Conservation (phyloP, 1,140 invertebrate species). For the Macrobrachium rosenbergii region DNA sequence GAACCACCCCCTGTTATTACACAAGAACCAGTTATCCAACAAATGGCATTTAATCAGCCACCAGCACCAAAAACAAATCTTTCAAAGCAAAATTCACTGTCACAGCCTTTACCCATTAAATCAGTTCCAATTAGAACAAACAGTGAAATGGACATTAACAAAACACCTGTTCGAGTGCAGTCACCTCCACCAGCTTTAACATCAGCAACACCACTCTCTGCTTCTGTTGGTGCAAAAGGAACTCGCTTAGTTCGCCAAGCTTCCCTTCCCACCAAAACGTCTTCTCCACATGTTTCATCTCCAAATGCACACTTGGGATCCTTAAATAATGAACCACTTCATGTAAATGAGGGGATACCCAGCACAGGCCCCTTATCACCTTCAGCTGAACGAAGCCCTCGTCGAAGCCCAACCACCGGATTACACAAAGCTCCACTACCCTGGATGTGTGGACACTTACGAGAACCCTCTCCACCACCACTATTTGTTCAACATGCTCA, state of each 20-base stretch:
- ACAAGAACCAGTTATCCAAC: constrained; percentile 9
- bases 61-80: constrained; percentile 28
- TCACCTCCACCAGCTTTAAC: constrained; percentile 35
- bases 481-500: constrained; percentile 42
- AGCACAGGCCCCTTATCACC: constrained; percentile 16
- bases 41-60: background rate
- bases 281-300: constrained; percentile 36
- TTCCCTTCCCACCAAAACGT: constrained; percentile 56
- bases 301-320: constrained; percentile 67
- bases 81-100: constrained; percentile 1
- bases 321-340: constrained; percentile 68
- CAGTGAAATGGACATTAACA: background rate
- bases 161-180: constrained; percentile 33
- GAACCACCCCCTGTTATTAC: background rate
- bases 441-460: constrained; percentile 71
- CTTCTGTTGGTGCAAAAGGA: constrained; percentile 18
- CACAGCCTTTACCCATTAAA: background rate
- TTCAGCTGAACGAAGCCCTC: constrained; percentile 37
- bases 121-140: constrained; percentile 17
- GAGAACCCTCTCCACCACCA: constrained; percentile 42
- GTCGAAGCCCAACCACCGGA: constrained; percentile 51
- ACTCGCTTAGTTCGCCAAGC: constrained; percentile 40
- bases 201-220: background rate
- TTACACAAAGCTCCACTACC: constrained; percentile 75
- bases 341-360: constrained; percentile 1